Evolutionary conservation across 2,888 invertebrate species (phyloP).

Genomic region (Archaeoteleia sp.): DNA sequence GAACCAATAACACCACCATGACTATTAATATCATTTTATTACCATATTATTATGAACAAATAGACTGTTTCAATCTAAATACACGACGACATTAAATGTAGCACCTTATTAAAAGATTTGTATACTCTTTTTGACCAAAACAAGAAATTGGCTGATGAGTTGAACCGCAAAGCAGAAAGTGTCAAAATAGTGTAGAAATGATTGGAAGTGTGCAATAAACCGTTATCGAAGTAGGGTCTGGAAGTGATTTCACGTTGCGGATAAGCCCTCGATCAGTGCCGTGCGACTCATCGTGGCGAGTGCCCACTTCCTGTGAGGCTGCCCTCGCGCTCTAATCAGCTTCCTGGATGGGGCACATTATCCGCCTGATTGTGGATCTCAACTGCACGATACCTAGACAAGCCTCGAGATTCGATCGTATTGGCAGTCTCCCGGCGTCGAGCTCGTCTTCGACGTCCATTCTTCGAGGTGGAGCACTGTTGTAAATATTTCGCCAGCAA

Average conservation of each 20-base stretch:
- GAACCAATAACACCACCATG: no score
- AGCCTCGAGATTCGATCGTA: constrained; percentile 53
- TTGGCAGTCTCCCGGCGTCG: constrained; percentile 51
- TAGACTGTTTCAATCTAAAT: no score
- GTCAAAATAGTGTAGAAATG: constrained; percentile 40
- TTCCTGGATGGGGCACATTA: constrained; percentile 71
- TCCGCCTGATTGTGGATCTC: constrained; percentile 68
- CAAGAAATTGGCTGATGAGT: no score
- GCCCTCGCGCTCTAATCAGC: constrained; percentile 65
- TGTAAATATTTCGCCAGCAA: constrained; percentile 52
- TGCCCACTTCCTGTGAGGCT: constrained; percentile 69
- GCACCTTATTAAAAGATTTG: no score
- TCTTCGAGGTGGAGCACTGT: constrained; percentile 43
- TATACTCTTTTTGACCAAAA: no score
- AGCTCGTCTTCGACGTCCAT: constrained; percentile 43
- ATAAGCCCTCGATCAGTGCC: constrained; percentile 50
- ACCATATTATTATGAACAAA: no score
- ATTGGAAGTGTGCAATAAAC: constrained; percentile 47
- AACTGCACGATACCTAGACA: constrained; percentile 64
- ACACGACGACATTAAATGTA: no score
- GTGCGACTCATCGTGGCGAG: constrained; percentile 61
- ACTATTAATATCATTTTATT: no score
- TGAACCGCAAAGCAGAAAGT: constrained; percentile 33
- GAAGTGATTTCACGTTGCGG: constrained; percentile 44
- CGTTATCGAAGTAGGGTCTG: constrained; percentile 48